Conservation (phyloP, 2,797 vertebrate genomes). For the Sorex maritimensis region DNA sequence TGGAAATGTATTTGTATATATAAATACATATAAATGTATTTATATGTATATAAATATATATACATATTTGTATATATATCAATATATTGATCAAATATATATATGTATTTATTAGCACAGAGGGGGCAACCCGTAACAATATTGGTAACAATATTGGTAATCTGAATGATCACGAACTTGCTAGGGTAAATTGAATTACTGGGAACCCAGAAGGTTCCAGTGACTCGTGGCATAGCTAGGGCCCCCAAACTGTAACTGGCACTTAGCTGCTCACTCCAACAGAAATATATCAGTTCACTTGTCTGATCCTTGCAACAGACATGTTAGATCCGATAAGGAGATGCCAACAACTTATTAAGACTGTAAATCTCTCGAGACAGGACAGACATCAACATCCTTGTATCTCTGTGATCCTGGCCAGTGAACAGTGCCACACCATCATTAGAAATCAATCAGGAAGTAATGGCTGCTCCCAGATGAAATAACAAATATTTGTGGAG, state of each 20-base stretch:
- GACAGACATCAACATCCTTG: background rate
- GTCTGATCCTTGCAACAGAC: constrained; percentile 1
- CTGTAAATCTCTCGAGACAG: constrained; percentile 43
- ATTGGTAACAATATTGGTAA: too few species aligned
- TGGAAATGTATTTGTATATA: too few species aligned
- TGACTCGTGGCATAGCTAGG: background rate
- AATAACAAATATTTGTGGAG: constrained; percentile 47
- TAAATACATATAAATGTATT: too few species aligned
- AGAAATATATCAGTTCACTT: constrained; percentile 17
- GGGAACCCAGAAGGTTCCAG: constrained; percentile 60
- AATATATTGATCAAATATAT: too few species aligned
- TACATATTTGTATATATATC: too few species aligned
- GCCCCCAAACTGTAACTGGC: constrained; percentile 43
- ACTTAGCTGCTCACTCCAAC: constrained; percentile 57
- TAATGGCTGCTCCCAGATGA: constrained; percentile 36
- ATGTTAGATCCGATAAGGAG: constrained; percentile 38
- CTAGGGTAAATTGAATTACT: constrained; percentile 51
- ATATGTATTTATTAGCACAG: too few species aligned
- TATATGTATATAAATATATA: too few species aligned
- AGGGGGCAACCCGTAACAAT: too few species aligned
- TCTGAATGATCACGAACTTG: background rate
- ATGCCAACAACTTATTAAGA: constrained; percentile 45
- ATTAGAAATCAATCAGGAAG: constrained; percentile 53
- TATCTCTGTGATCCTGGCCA: constrained; percentile 49
- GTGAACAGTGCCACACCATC: background rate